Base-by-base conservation (phyloP, 2,888 invertebrate genomes). In the Coleophora deauratella region DNA sequence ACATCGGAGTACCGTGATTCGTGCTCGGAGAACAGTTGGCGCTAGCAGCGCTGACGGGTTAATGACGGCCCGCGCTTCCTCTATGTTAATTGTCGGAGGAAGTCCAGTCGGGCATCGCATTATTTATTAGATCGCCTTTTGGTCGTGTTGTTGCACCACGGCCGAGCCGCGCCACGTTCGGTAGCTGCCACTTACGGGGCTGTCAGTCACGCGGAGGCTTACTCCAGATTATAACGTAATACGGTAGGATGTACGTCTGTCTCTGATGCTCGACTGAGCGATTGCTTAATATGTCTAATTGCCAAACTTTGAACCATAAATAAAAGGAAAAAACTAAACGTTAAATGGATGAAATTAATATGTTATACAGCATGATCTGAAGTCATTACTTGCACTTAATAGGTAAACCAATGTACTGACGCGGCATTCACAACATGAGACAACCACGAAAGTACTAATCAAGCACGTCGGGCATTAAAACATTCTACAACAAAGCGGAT, bases 1-100 rank as follows among this genome's bases (percentile, higher is more conserved):
- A 77, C 72, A 71, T 71, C 64, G 71, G 52, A 44, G 64, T 62
- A 65, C 72, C 67, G 74, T 82, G 80, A 79, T 81, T 79, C 67
- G 38, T 66, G 71, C 72, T 73, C 64, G 65, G 73, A 21, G 21
- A 80, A 75, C 84, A 82, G 74, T 78, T 81, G 82, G 74, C 59
- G 62, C 62, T 62, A 54, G 54, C 53, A 48, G 57, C 75, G 79
- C 67, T 84, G 84, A 84, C 81, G 78, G 72, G 67, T 56, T 84
- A 85, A 84, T 84, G 81, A 84, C 79, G 76, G 81, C 61, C 63
- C 62, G 62, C 62, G 72, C 74, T 85, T 85, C 85, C 85, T 80
- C 84, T 70, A 71, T 68, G 76, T 73, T 82, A 82, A 82, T 84
- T 78, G 77, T 69, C 65, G 55, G 73, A 77, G 77, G 78, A 78